phyloP scores from a whole-genome alignment of 2,113 vertebrate species.

The Raphicerus campestris region DNA sequence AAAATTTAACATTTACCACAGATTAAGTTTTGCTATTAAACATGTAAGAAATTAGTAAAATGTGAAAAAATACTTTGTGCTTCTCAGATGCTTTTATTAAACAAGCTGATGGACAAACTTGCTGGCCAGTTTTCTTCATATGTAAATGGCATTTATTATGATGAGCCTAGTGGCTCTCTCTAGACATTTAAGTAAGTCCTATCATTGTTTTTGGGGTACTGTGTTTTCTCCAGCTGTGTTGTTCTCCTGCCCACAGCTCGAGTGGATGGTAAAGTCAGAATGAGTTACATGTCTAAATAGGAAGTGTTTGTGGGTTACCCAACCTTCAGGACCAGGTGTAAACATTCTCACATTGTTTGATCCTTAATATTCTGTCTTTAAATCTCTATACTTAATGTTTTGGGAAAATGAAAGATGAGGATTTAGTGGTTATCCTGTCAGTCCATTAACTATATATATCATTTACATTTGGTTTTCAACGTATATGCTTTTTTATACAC shows the following conservation, averaged over 20 bases:
- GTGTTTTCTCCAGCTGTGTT: neutral
- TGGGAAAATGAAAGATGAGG: neutral
- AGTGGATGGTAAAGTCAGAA: neutral
- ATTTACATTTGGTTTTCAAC: neutral
- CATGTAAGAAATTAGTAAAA: neutral
- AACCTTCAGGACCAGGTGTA: neutral
- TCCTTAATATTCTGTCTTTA: neutral
- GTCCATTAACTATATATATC: neutral
- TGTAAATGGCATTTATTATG: neutral
- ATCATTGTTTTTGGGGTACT: neutral
- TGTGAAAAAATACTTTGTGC: neutral
- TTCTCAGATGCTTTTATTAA: neutral
- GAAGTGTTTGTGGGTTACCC: neutral
- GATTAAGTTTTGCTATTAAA: neutral
- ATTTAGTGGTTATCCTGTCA: neutral
- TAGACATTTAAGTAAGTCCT: neutral
- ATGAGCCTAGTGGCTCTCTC: neutral
- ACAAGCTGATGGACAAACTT: neutral
- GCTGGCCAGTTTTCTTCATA: neutral
- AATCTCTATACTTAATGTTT: neutral
- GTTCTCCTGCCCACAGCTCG: neutral
- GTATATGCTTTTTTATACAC: neutral
- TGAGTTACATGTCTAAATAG: neutral
- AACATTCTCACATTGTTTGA: neutral
- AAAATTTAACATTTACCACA: slow-evolving; percentile 16